These are phyloP conservation scores for Drosophila triauraria DNA, from an alignment of 1,140 invertebrate species.

Conservation along the genomic window DNA sequence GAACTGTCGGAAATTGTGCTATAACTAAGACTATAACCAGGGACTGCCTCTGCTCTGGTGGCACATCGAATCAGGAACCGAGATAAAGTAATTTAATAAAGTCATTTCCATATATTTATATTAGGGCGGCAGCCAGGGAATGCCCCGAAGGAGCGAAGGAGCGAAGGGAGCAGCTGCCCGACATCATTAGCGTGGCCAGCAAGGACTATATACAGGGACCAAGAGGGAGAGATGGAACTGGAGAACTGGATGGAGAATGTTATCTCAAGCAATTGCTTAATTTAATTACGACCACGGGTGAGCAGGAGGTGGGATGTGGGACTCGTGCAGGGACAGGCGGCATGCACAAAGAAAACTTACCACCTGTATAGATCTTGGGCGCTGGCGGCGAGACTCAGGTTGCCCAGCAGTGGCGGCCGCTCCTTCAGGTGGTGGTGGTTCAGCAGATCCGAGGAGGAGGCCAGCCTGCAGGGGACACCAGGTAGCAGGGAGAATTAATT, in stretches of 20 bases:
- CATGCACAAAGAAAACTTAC: constrained; percentile 78
- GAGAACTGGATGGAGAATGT: constrained; percentile 42
- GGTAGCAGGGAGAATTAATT: not conserved
- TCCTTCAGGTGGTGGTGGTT: constrained; percentile 84
- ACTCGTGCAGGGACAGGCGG: constrained; percentile 8
- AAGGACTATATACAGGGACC: not conserved
- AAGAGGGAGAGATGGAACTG: not conserved
- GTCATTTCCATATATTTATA: constrained; percentile 82
- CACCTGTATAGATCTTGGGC: constrained; percentile 86
- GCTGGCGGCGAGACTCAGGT: constrained; percentile 85
- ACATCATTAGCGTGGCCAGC: constrained; percentile 46
- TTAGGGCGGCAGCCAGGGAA: constrained; percentile 51
- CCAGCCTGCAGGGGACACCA: constrained; percentile 59
- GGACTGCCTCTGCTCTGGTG: not conserved
- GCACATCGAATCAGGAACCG: constrained; percentile 52
- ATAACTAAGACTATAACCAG: constrained; percentile 56
- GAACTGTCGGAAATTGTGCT: constrained; percentile 70
- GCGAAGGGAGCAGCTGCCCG: constrained; percentile 29
- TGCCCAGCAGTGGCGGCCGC: constrained; percentile 79
- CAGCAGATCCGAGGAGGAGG: constrained; percentile 84
- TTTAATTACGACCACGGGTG: constrained; percentile 57
- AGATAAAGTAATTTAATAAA: constrained; percentile 82
- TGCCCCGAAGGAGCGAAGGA: constrained; percentile 1
- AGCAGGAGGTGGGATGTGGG: not conserved
- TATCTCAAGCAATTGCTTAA: constrained; percentile 74